A percentile compares a stretch with the other conserved stretches of the same genome.
These are phyloP conservation scores for Drosophila percnosoma DNA, from an alignment of 2,888 invertebrate genomes.

Conservation along the genomic window DNA sequence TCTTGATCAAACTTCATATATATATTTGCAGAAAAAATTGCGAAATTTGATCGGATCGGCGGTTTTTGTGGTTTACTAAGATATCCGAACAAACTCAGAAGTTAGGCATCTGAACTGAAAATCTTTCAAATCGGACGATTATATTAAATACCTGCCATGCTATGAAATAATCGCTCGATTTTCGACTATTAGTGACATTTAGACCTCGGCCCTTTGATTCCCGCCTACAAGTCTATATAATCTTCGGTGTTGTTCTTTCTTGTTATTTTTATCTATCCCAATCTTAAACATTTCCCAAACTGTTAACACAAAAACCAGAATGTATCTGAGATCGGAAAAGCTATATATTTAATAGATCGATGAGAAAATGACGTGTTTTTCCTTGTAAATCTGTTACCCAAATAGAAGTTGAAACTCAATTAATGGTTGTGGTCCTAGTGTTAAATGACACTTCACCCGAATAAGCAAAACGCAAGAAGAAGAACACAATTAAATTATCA, in stretches of 20 bases:
- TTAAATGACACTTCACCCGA: background rate
- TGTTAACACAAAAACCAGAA: background rate
- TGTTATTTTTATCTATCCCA: background rate
- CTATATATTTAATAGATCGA: background rate
- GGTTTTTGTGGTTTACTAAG: too few relatives aligned
- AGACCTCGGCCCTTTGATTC: background rate
- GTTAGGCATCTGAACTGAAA: too few relatives aligned
- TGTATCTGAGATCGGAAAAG: background rate
- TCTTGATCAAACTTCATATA: background rate
- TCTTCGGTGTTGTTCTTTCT: background rate
- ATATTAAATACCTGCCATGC: background rate
- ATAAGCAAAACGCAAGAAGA: constrained; percentile 2
- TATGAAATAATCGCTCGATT: background rate
- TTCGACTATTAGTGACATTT: background rate
- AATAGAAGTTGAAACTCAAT: background rate
- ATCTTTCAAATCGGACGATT: background rate
- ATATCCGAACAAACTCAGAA: background rate
- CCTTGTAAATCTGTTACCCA: background rate
- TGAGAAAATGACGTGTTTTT: background rate
- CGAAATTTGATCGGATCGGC: background rate
- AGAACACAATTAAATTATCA: constrained; percentile 50
- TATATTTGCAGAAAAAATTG: background rate
- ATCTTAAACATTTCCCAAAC: background rate
- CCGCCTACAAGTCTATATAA: too few relatives aligned
- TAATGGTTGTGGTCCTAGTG: background rate